Base-by-base conservation (phyloP, 2,888 invertebrate genomes). In the Nudaria mundana region DNA sequence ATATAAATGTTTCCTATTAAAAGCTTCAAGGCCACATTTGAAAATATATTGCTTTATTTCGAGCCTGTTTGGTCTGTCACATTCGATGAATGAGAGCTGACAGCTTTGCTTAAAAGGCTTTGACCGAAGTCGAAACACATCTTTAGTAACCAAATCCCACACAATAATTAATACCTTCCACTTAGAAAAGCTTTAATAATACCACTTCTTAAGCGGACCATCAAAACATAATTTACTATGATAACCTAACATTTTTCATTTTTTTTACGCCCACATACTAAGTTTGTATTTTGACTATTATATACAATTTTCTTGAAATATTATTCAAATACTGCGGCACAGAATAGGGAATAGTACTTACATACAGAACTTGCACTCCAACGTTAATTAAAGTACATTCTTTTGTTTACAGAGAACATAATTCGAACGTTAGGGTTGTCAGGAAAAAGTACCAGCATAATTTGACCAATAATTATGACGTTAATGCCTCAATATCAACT, bases 141-240 rank as follows among this genome's bases (percentile, higher is more conserved):
- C 37, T 47, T 45, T 51, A 28, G 40, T 18, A 56, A 48, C 42
- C 37, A 43, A 45, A 56, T 42, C 23, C 20, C 14, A 40, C 12
- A 20, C n/a, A 13, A 35, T 5, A 16, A 44, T 49, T 35, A 53
- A 48, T 50, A 28, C 45, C 30, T 7, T 25, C 31, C 38, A 38
- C 48, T 56, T 43, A 42, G 31, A 44, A 40, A 40, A 25, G n/a
- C 30, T 34, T 22, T 8, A 37, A 8, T 8, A 14, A 36, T 48
- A 40, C 43, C 51, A 51, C 56, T 45, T 40, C n/a, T 43, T 33
- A 13, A 32, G 30, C 15, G 13, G 22, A 15, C 41, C 28, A 46
- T 52, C 52, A 54, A 44, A 56, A 56, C 32, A 56, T 36, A 18
- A 52, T 50, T 40, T 42, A 31, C 41, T 37, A 18, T 7, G 30